Evolutionary conservation across 2,888 invertebrate species (phyloP), one percentile per base, ranked within the genome.

Genomic region (Drosophila atripex): DNA sequence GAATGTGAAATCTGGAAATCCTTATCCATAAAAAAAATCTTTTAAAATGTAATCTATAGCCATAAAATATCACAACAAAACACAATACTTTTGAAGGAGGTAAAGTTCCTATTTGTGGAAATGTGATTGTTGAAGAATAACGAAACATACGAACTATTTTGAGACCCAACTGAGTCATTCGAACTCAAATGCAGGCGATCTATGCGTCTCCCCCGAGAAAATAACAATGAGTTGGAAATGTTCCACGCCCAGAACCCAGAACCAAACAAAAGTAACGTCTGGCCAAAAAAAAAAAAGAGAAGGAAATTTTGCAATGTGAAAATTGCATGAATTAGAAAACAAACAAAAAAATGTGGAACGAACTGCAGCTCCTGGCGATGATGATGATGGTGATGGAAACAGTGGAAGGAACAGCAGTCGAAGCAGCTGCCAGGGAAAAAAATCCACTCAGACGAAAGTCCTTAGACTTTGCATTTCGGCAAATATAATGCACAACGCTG

Each of bases 361-460:
- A 55, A 77, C 43, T n/a, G 32, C 25, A 32, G 25, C 66, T 78
- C 68, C 46, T 39, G 41, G 11, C 41, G 65, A 18, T 28, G 50
- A 12, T 18, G 57, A 21, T 45, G 59, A 64, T 32, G 63, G 45
- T 51, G 63, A 63, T 51, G 63, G 7, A 63, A 63, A 39, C 21
- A 39, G 60, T 61, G 63, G 60, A 60, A 41, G 70, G 16, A 53
- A 25, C 53, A 53, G 23, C 28, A 57, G 56, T 39, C 39, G 46
- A 14, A 46, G 71, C 16, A 64, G 50, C 68, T 73, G 71, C 50
- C 68, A 65, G 73, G 74, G 74, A 41, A 66, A 80, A 80, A 86
- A 79, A 83, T 78, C 86, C 90, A 88, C 90, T 90, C 90, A 90
- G 89, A 90, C 90, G 77, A 86, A 88, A 90, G 90, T 88, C 89